Percentiles rank a stretch among this genome's conserved stretches.
phyloP scores from a whole-genome alignment of 1,140 invertebrate genomes.

The Phymorhynchus buccinoides region DNA sequence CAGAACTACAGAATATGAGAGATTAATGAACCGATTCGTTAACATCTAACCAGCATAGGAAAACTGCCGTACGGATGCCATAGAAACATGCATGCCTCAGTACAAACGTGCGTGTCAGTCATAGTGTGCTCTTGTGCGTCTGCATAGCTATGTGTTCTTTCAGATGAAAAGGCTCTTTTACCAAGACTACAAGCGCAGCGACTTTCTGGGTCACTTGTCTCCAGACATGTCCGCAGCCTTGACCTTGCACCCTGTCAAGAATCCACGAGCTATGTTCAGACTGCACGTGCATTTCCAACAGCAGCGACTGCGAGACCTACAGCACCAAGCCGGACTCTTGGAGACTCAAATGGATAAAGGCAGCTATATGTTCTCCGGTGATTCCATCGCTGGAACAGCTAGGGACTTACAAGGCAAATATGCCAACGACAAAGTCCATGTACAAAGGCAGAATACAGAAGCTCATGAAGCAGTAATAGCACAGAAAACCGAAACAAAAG shows the following conservation, averaged over 20 bases:
- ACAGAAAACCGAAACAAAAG: not conserved
- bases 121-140: not conserved
- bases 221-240: constrained; percentile 93
- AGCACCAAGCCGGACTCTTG: not conserved
- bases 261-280: constrained; percentile 87
- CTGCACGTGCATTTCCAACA: constrained; percentile 79
- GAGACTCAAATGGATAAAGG: not conserved
- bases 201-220: constrained; percentile 88
- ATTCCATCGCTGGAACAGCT: not conserved
- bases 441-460: not conserved
- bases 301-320: constrained; percentile 49
- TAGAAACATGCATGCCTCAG: not conserved
- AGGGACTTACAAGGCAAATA: not conserved
- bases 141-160: not conserved
- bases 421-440: not conserved
- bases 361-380: not conserved
- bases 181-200: constrained; percentile 89
- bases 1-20: too few relatives aligned
- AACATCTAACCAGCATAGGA: too few relatives aligned
- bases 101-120: not conserved
- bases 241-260: constrained; percentile 95
- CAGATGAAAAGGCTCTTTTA: constrained; percentile 97
- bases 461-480: not conserved
- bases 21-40: too few relatives aligned
- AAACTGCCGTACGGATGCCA: too few relatives aligned